Base-by-base conservation (phyloP, 2,888 invertebrate genomes). In the Meteorus colon region DNA sequence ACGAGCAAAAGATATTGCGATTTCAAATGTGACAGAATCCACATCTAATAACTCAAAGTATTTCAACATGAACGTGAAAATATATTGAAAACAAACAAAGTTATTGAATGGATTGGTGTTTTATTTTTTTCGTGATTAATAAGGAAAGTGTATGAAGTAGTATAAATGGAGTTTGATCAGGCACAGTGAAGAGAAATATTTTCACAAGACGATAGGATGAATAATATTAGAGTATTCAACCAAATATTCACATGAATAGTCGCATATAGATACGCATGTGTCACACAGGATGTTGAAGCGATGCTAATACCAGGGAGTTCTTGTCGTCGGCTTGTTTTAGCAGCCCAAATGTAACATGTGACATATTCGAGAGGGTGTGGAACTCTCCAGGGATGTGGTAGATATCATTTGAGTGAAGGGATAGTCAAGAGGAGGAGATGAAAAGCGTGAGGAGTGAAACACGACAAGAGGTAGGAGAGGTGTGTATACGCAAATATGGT, bases 401-500 rank as follows among this genome's bases (percentile, higher is more conserved):
- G 62, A 62, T 55, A 73, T 70, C 51, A 74, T 70, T 60, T 29
- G 37, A 24, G 65, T 74, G 66, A 67, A 75, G 62, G 62, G 55
- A 74, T 65, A 73, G 62, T 63, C 41, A 70, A 29, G 59, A 24
- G 34, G 62, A 62, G 77, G 73, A 68, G 59, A 19, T 55, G 55
- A 19, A 55, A 55, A 19, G n/a, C 55, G n/a, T 19, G 55, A 55
- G 8, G 55, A 55, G 19, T 19, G 55, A 19, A 19, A 19, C 19
- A 19, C 4, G 76, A 69, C 48, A 63, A 27, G 59, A 48, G 37
- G 34, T 45, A 68, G 69, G 65, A n/a, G 71, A 72, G 76, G 71
- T 75, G 72, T 77, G 77, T 79, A 73, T 78, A 79, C 75, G 78
- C 78, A 81, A 81, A 81, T 81, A 80, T 81, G 55, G 81, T 81